Evolutionary conservation across 2,888 invertebrate species (phyloP).

Genomic region (Troides oblongomaculatus): DNA sequence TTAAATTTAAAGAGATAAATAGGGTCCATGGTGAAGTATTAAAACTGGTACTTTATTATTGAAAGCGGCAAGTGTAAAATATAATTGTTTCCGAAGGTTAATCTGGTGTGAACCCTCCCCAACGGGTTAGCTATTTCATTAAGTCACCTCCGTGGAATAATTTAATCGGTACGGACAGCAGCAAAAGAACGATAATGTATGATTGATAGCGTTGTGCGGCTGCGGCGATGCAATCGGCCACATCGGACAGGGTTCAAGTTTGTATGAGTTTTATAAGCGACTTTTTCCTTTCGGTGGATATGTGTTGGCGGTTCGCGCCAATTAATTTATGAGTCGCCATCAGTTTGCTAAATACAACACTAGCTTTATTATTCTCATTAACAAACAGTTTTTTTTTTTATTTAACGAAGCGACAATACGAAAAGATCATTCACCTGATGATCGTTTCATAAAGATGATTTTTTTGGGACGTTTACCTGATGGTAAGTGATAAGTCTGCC

Average conservation of each 20-base stretch:
- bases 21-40: not conserved
- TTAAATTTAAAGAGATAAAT: not conserved
- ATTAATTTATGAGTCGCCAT: conserved; percentile 5
- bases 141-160: conserved; percentile 70
- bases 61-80: not conserved
- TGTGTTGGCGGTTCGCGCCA: conserved; percentile 6
- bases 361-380: too few relatives aligned
- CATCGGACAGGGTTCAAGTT: conserved; percentile 33
- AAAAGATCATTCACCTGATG: too few relatives aligned
- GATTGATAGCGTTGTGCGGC: conserved; percentile 64
- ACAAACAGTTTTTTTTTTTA: too few relatives aligned
- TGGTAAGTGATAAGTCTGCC: too few relatives aligned
- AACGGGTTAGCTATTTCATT: conserved; percentile 63
- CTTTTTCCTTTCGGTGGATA: conserved; percentile 19
- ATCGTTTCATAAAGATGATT: too few relatives aligned
- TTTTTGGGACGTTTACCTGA: too few relatives aligned
- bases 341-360: not conserved
- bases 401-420: too few relatives aligned
- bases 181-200: conserved; percentile 74
- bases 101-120: conserved; percentile 45
- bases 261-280: conserved; percentile 29
- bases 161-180: conserved; percentile 73
- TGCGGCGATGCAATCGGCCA: conserved; percentile 42
- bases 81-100: not conserved
- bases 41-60: not conserved